Base-by-base conservation (phyloP, 2,888 invertebrate genomes). In the Zygaena filipendulae region DNA sequence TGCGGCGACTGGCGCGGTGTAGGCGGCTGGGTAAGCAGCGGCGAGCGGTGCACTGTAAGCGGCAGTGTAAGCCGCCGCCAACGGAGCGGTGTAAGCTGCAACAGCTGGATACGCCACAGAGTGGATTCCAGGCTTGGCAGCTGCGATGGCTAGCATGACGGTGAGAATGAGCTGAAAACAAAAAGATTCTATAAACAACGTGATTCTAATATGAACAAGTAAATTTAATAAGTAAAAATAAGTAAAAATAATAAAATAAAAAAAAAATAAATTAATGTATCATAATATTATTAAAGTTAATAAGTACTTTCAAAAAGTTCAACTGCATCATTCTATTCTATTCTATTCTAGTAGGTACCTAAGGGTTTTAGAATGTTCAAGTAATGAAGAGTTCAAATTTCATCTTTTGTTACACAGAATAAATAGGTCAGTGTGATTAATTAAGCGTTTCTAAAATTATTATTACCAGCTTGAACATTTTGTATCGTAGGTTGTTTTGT, bases 401-500 rank as follows among this genome's bases (percentile, higher is more conserved):
- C n/a, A n/a, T n/a, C n/a, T n/a, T n/a, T n/a, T n/a, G n/a, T n/a
- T n/a, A n/a, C n/a, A n/a, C n/a, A n/a, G n/a, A n/a, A n/a, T n/a
- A n/a, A n/a, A n/a, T n/a, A n/a, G n/a, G n/a, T n/a, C n/a, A n/a
- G n/a, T n/a, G n/a, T n/a, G n/a, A n/a, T n/a, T n/a, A n/a, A n/a
- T n/a, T n/a, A n/a, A n/a, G n/a, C n/a, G n/a, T n/a, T n/a, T n/a
- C n/a, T n/a, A n/a, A n/a, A n/a, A n/a, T n/a, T n/a, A 18, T 36
- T 47, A 30, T 60, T 63, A 80, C 81, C 72, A 75, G 68, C 53
- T 80, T 81, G 58, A 61, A 72, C 81, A 81, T 81, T 49, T 67
- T 52, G 28, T n/a, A n/a, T n/a, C n/a, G n/a, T n/a, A n/a, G n/a
- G 42, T 45, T 48, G 39, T 39, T 47, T 50, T 42, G 32, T 40